phyloP scores from a whole-genome alignment of 2,888 invertebrate genomes.

The Philhelius pedissequus region DNA sequence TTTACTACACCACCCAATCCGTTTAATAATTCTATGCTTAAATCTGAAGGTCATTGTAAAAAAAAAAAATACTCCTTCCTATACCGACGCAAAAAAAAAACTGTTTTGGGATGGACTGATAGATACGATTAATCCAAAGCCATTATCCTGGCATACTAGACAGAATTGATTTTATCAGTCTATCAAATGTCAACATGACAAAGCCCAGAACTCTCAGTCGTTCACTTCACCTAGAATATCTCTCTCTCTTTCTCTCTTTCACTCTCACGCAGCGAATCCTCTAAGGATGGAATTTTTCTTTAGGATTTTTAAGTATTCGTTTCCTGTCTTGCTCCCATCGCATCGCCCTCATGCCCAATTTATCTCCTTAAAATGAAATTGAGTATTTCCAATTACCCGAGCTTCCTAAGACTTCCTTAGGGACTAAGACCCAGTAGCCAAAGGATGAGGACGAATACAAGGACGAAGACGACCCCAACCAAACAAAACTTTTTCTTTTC shows the following conservation, averaged over 20 bases:
- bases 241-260: not conserved
- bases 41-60: not conserved
- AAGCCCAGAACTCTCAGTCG: not conserved
- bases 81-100: not conserved
- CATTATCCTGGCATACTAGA: constrained; percentile 33
- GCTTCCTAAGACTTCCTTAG: constrained; percentile 30
- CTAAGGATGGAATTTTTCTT: constrained; percentile 6
- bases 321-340: not conserved
- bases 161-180: constrained; percentile 47
- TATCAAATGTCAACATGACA: constrained; percentile 38
- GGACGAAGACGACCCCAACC: constrained; percentile 41
- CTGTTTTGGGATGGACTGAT: not conserved
- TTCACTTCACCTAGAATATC: not conserved
- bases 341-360: constrained; percentile 21
- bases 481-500: constrained; percentile 34
- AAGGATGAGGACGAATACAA: too few species aligned
- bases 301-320: constrained; percentile 27
- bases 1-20: too few species aligned
- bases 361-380: constrained; percentile 48
- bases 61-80: not conserved
- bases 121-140: constrained; percentile 31
- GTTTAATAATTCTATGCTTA: too few species aligned
- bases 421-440: constrained; percentile 13
- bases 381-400: constrained; percentile 58
- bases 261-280: not conserved